Base-by-base conservation (phyloP, 1,140 invertebrate genomes). In the Monomorium pharaonis region DNA sequence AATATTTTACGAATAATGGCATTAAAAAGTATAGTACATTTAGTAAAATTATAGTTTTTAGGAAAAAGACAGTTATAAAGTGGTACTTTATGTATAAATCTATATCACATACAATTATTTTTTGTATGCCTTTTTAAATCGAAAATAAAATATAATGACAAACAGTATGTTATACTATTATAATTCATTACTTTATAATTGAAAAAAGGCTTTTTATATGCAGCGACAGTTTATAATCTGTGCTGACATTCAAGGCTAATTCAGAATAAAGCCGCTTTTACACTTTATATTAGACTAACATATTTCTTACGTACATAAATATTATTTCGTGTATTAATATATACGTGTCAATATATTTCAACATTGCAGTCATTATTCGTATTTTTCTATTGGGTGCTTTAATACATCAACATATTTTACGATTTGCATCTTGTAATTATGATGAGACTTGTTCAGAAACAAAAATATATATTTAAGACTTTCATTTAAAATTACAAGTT, bases 21-120 rank as follows among this genome's bases (percentile, higher is more conserved):
- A 49, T 78, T 2, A 10, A 33, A 67, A 65, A 14, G 6, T 54
- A 49, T 21, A 18, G 2, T 44, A 24, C n/a, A n/a, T 63, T 30
- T 42, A 49, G 5, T 30, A 21, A 63, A 47, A 27, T 54, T 18
- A 5, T n/a, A n/a, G n/a, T 7, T 24, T 63, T 63, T 44, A 62
- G 6, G 27, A 14, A 14, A 67, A 24, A 33, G 37, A 63, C 9
- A 7, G n/a, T n/a, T n/a, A 67, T 44, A 51, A 67, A 49, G 30
- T 78, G 33, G 9, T 58, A 60, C 7, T 3, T 70, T 72, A 33
- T 42, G 14, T 14, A 58, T 80, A 65, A n/a, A 78, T 65, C 42
- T 78, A 67, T 67, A 67, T 78, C 75, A 67, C 30, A 65, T 51
- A 67, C 49, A 27, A 14, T 37, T 67, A 62, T n/a, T 27, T 62